These are phyloP conservation scores for Tetramorium simillimum DNA, from an alignment of 1,140 invertebrate species.

Conservation along the genomic window DNA sequence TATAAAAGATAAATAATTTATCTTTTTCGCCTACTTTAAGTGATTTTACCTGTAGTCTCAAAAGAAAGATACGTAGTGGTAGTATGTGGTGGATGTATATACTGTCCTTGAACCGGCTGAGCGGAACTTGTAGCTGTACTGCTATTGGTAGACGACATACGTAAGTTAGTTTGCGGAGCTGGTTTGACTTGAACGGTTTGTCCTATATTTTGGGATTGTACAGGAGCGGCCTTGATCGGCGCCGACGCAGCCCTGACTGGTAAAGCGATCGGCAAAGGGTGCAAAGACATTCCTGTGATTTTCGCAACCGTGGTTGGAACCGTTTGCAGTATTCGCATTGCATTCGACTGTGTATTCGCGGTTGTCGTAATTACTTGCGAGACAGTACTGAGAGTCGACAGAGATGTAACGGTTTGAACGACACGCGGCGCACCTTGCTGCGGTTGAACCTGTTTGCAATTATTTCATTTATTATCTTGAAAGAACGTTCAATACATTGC, in stretches of 20 bases:
- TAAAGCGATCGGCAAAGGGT: conserved; percentile 79
- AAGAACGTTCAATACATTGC: background rate
- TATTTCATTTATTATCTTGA: background rate
- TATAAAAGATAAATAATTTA: background rate
- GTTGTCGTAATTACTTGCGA: conserved; percentile 81
- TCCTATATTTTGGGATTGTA: conserved; percentile 73
- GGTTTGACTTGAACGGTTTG: conserved; percentile 78
- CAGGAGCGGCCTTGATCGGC: conserved; percentile 72
- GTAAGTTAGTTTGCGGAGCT: conserved; percentile 75
- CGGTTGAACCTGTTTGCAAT: conserved; percentile 66
- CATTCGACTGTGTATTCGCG: conserved; percentile 76
- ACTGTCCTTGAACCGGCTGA: conserved; percentile 79
- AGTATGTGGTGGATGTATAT: conserved; percentile 79
- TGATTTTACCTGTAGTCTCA: conserved; percentile 77
- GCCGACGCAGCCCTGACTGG: conserved; percentile 77
- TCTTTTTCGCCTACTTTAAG: background rate
- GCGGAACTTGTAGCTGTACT: conserved; percentile 66
- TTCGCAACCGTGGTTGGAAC: conserved; percentile 79
- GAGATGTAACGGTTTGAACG: conserved; percentile 82
- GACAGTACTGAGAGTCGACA: conserved; percentile 80
- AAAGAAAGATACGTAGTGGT: conserved; percentile 79
- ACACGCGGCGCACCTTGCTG: conserved; percentile 76
- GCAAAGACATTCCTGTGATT: conserved; percentile 83
- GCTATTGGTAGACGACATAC: conserved; percentile 71
- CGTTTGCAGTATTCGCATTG: conserved; percentile 78